A percentile compares a stretch with the other conserved stretches of the same genome.
Evolutionary conservation across 1,140 invertebrate genomes (phyloP).

Genomic region (Heliothis virescens): DNA sequence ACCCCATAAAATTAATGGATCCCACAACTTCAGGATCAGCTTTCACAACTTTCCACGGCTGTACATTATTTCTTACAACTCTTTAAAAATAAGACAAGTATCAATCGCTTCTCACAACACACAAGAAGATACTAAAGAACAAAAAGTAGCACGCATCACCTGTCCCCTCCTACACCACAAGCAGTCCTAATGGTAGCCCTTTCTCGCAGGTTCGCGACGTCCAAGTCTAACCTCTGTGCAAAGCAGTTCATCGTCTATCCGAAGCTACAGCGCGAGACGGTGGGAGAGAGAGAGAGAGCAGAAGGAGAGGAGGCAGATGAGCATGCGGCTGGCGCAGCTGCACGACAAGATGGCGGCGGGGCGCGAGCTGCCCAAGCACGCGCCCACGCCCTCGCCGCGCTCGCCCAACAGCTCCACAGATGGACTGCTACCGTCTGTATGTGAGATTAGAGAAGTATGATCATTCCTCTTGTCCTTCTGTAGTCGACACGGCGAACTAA

Average conservation of each 20-base stretch:
- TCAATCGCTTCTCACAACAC: conserved; percentile 17
- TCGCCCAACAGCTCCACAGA: conserved; percentile 91
- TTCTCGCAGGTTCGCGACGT: conserved; percentile 90
- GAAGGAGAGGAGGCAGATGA: conserved; percentile 91
- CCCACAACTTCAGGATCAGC: conserved; percentile 4
- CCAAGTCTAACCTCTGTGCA: conserved; percentile 93
- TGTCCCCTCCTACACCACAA: background rate
- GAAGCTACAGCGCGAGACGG: conserved; percentile 91
- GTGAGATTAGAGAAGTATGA: conserved; percentile 90
- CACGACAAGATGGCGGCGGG: conserved; percentile 85
- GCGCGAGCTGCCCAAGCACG: conserved; percentile 78
- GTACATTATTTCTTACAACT: background rate
- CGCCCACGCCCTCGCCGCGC: conserved; percentile 90
- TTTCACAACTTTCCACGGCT: conserved; percentile 8
- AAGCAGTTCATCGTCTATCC: conserved; percentile 92
- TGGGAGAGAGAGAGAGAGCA: conserved; percentile 92
- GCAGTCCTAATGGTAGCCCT: conserved; percentile 20
- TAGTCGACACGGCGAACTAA: conserved; percentile 20
- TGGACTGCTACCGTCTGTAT: conserved; percentile 90
- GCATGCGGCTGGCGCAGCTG: conserved; percentile 89
- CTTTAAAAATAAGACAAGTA: background rate
- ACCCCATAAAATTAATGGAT: background rate
- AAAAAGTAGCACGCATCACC: conserved; percentile 35
- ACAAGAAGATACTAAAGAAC: conserved; percentile 9
- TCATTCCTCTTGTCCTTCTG: conserved; percentile 52